Percentiles rank a stretch among this genome's conserved stretches.
These are phyloP conservation scores for Ischnus inquisitorius DNA, from an alignment of 2,888 invertebrate genomes.

Conservation along the genomic window DNA sequence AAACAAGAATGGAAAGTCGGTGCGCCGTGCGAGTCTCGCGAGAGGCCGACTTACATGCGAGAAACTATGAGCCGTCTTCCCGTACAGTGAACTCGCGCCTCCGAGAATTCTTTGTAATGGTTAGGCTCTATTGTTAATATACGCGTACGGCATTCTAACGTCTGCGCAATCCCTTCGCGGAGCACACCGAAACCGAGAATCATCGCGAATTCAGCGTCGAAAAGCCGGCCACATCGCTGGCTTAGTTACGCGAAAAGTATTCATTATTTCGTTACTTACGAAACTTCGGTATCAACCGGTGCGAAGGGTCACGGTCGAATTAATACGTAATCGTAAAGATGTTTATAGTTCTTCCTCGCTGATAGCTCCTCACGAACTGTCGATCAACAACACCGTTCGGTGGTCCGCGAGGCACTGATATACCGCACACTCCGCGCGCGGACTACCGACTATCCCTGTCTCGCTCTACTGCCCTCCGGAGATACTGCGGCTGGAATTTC, in stretches of 20 bases:
- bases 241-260: no score
- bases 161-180: neutral
- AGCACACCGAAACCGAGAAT: no score
- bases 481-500: neutral
- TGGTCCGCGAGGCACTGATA: neutral
- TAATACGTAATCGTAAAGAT: neutral
- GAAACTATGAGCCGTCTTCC: neutral
- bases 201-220: no score
- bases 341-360: conserved; percentile 34
- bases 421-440: neutral
- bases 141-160: neutral
- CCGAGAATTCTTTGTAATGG: neutral
- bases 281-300: neutral
- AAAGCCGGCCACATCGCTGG: no score
- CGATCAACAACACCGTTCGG: conserved; percentile 26
- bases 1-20: neutral
- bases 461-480: neutral
- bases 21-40: neutral
- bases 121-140: neutral
- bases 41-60: neutral
- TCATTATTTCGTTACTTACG: conserved; percentile 30
- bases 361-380: conserved; percentile 54
- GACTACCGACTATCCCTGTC: neutral
- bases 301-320: neutral
- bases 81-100: neutral